Conservation (phyloP, 2,113 vertebrate genomes). For the Lepus timidus region DNA sequence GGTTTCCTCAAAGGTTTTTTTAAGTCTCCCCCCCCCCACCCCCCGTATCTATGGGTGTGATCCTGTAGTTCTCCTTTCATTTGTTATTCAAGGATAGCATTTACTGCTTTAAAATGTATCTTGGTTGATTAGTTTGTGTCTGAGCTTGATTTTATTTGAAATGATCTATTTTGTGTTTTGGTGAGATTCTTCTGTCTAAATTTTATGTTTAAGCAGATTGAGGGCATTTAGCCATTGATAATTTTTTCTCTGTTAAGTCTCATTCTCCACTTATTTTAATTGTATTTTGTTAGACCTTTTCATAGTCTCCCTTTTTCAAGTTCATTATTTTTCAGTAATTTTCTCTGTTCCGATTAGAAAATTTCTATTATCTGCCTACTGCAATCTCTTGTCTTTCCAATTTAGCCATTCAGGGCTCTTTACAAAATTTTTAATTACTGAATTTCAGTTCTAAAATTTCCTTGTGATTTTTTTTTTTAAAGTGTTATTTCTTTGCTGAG, state of each 20-base stretch:
- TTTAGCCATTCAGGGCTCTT: too few species aligned
- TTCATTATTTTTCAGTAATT: not conserved
- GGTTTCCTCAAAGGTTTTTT: not conserved
- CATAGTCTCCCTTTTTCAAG: not conserved
- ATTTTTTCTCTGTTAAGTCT: not conserved
- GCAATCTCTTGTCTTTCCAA: too few species aligned
- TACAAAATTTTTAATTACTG: not conserved
- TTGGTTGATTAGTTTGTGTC: not conserved
- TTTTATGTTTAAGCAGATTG: slow-evolving; percentile 37
- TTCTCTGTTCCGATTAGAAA: not conserved
- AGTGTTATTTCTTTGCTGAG: not conserved
- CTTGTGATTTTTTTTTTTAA: not conserved
- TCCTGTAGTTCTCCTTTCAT: not conserved
- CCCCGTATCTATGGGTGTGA: not conserved
- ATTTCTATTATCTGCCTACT: not conserved
- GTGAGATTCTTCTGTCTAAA: slow-evolving; percentile 3
- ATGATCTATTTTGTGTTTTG: slow-evolving; percentile 14
- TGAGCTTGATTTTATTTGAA: not conserved
- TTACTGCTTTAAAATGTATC: not conserved
- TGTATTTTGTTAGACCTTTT: not conserved
- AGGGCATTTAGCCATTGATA: not conserved
- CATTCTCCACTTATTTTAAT: not conserved
- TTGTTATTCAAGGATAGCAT: not conserved
- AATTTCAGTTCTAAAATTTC: not conserved
- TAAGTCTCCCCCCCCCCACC: not conserved